Evolutionary conservation across 1,140 invertebrate genomes (phyloP), one percentile per base, ranked within the genome.

Genomic region (Drosophila takahashii): DNA sequence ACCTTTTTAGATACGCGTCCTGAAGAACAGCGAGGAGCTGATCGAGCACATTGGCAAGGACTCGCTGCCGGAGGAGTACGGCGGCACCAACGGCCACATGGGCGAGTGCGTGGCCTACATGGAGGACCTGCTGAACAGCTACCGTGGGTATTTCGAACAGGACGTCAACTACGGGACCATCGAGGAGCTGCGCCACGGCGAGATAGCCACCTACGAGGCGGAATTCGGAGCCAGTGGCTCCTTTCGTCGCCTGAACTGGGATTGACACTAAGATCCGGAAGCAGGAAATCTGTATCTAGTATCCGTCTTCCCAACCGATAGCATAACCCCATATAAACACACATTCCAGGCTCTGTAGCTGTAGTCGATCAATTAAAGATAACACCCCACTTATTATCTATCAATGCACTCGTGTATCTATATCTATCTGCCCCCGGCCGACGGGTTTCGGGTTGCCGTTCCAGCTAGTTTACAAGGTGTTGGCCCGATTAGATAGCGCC

Each of bases 211-310:
- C n/a, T 90, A 93, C 7, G 93, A 94, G 41, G 93, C 93, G 1
- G 90, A 95, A 34, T 95, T 95, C 71, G 94, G 94, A 3, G 90
- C 94, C 15, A 94, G 94, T 53, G 94, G 94, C 10, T 95, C 94
- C 56, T 95, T 95, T 81, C 93, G 94, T 54, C 92, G 93, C 78
- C 87, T 95, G 39, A 92, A 93, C 44, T 77, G 87, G 76, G 91
- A 92, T 61, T 91, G 75, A 77, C 15, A 18, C 39, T 27, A 3
- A 22, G 16, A 51, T 29, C 42, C 50, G 27, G 61, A 47, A 69
- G 48, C 18, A 29, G 39, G 36, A 67, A 37, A 16, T 15, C n/a
- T 34, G 3, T 3, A 5, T 7, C 26, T 10, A 3, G 22, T 22
- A 22, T 22, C 22, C 22, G 22, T 22, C 22, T 10, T 1, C 42